Evolutionary conservation across 37 sponge, comb jelly and placozoan species (phyloP).

Genomic region (Mnemiopsis leidyi): DNA sequence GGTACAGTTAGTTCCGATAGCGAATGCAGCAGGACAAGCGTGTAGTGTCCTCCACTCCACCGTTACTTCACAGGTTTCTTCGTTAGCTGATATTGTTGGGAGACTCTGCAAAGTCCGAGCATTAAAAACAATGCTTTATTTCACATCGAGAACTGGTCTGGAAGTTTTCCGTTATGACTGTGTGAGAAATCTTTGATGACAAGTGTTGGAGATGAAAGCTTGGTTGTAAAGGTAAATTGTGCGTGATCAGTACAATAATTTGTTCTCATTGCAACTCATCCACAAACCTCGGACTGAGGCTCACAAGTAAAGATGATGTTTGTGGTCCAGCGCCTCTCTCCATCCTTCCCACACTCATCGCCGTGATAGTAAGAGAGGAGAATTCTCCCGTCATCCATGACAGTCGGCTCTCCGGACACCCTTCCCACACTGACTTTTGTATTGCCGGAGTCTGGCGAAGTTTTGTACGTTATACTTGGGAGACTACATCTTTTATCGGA

Average conservation of each 20-base stretch:
- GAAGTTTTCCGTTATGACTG: not conserved
- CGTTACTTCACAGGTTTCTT: not conserved
- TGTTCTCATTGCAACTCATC: too few relatives aligned
- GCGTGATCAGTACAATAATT: too few relatives aligned
- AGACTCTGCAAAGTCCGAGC: too few relatives aligned
- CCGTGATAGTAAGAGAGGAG: conserved; percentile 22
- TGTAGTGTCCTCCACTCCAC: conserved; percentile 46
- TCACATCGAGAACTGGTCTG: not conserved
- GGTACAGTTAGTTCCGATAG: not conserved
- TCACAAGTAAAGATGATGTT: conserved; percentile 4
- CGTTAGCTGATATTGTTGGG: not conserved
- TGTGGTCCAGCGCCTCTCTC: not conserved
- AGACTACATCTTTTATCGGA: too few relatives aligned
- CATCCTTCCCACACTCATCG: not conserved
- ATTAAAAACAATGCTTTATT: not conserved
- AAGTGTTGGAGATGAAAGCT: too few relatives aligned
- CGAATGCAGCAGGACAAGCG: conserved; percentile 45
- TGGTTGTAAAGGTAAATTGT: too few relatives aligned
- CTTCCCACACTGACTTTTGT: conserved; percentile 36
- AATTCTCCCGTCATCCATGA: not conserved
- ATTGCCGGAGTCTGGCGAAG: not conserved
- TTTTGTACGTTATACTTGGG: too few relatives aligned
- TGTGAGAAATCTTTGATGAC: too few relatives aligned
- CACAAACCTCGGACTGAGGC: not conserved
- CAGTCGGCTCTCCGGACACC: conserved; percentile 13